Percentiles rank a stretch among this genome's conserved stretches.
phyloP scores from a whole-genome alignment of 2,113 vertebrate genomes.

The Bubo scandiacus region DNA sequence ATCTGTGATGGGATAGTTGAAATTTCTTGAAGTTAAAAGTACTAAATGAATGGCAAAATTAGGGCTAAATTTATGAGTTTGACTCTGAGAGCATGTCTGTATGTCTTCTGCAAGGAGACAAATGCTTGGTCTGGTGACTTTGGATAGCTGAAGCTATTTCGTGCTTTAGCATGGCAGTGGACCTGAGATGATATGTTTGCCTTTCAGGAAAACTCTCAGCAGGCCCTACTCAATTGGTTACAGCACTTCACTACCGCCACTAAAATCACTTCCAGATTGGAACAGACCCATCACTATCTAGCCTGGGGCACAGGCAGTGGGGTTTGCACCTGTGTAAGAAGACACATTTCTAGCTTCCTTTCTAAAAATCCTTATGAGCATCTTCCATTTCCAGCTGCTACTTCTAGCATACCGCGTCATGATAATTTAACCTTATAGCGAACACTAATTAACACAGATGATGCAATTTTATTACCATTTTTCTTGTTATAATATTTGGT shows the following conservation, averaged over 20 bases:
- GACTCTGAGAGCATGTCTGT: background rate
- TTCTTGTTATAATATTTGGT: background rate
- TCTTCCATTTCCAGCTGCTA: background rate
- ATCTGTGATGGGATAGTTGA: background rate
- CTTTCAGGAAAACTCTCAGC: background rate
- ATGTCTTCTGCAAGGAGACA: background rate
- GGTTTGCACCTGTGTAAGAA: background rate
- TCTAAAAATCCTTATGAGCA: fast-evolving
- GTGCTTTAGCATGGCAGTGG: background rate
- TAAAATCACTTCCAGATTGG: background rate
- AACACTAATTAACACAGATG: background rate
- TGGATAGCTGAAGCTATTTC: background rate
- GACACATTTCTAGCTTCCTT: background rate
- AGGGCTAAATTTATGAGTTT: background rate
- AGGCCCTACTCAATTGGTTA: background rate
- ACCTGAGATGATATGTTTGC: background rate
- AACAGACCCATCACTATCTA: background rate
- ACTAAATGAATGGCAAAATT: background rate
- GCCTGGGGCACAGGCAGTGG: background rate
- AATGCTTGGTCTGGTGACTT: background rate
- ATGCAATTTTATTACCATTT: background rate
- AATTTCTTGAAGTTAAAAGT: background rate
- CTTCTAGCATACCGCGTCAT: background rate
- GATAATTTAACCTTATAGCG: background rate
- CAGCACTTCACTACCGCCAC: background rate